These are phyloP conservation scores for Germaria angustata DNA, from an alignment of 2,888 invertebrate species.

Conservation along the genomic window DNA sequence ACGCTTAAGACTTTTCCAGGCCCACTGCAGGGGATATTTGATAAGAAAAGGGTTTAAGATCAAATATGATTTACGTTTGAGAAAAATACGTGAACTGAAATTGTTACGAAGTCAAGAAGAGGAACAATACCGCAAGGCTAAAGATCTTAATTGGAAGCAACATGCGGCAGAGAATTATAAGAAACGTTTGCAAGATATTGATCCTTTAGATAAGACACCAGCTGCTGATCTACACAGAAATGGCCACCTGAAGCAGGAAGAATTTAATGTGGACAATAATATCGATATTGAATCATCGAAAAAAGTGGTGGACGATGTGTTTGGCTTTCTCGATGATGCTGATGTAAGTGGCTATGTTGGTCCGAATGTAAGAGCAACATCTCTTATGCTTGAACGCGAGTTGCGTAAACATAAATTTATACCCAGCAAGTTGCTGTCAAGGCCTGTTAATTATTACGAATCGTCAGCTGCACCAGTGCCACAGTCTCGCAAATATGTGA, in stretches of 20 bases:
- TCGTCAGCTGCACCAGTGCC: conserved; percentile 62
- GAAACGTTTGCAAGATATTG: conserved; percentile 83
- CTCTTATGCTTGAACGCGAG: conserved; percentile 78
- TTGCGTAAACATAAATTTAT: conserved; percentile 76
- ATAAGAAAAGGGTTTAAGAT: conserved; percentile 79
- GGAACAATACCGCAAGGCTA: conserved; percentile 83
- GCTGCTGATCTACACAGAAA: conserved; percentile 18
- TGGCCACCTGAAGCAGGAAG: background rate
- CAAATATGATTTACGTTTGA: conserved; percentile 74
- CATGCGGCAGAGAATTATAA: conserved; percentile 87
- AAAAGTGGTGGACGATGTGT: conserved; percentile 85
- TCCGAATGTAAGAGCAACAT: conserved; percentile 79
- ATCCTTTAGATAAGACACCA: conserved; percentile 71
- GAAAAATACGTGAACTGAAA: conserved; percentile 67
- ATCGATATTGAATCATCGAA: conserved; percentile 81
- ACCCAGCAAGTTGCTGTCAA: conserved; percentile 79
- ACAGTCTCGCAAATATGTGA: conserved; percentile 44
- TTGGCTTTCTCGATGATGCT: conserved; percentile 83
- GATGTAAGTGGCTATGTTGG: conserved; percentile 80
- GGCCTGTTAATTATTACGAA: conserved; percentile 78
- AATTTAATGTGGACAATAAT: conserved; percentile 72
- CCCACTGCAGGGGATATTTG: conserved; percentile 88
- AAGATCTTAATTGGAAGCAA: conserved; percentile 84
- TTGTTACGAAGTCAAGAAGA: conserved; percentile 82
- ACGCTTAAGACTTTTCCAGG: conserved; percentile 86